phyloP scores from a whole-genome alignment of 37 sponge, comb jelly and placozoan genomes.

The Lycopodina hypogea region DNA sequence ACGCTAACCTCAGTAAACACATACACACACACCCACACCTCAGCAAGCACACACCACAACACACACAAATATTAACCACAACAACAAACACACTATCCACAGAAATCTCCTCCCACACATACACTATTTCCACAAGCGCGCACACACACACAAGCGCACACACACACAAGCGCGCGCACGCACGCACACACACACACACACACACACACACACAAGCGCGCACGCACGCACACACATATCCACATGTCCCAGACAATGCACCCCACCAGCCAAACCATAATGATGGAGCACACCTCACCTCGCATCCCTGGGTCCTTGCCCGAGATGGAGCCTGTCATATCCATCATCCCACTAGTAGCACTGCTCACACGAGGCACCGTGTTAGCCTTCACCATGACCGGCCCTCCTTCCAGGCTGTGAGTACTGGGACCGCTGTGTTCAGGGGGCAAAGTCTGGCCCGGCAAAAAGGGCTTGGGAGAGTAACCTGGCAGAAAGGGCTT shows the following conservation, averaged over 20 bases:
- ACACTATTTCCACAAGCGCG: background rate
- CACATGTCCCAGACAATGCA: background rate
- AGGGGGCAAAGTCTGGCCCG: background rate
- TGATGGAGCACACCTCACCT: constrained; percentile 32
- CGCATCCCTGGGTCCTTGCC: constrained; percentile 59
- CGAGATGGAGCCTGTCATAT: background rate
- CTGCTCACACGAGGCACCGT: background rate
- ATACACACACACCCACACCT: background rate
- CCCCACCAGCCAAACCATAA: background rate
- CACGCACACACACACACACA: background rate
- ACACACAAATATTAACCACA: too few species aligned
- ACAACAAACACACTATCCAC: background rate
- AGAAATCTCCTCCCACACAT: background rate
- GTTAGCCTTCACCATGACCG: background rate
- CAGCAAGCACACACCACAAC: constrained; percentile 10
- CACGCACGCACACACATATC: background rate
- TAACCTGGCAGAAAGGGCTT: background rate
- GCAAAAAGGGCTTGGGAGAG: background rate
- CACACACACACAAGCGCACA: background rate
- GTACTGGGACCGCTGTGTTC: background rate
- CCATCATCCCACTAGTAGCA: background rate
- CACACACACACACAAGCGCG: too few species aligned
- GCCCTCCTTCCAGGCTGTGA: background rate
- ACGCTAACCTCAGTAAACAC: constrained; percentile 4
- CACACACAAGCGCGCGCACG: background rate